A percentile compares a stretch with the other conserved stretches of the same genome.
phyloP scores from a whole-genome alignment of 2,113 vertebrate genomes.

The Electrona antarctica region DNA sequence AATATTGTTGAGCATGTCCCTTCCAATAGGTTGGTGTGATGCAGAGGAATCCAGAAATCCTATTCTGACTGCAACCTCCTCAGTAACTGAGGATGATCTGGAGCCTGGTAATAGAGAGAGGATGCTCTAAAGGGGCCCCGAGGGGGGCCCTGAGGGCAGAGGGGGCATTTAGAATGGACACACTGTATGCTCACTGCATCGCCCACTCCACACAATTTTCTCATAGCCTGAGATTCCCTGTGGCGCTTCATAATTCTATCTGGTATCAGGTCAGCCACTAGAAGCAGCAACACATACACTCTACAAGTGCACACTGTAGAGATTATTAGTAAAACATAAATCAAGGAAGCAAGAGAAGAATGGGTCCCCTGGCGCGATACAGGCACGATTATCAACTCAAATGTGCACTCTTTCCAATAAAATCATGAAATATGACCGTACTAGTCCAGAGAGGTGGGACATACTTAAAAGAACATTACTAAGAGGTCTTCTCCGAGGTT shows the following conservation, averaged over 20 bases:
- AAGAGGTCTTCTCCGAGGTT: constrained; percentile 40
- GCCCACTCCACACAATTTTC: constrained; percentile 41
- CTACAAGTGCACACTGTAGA: constrained; percentile 45
- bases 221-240: constrained; percentile 43
- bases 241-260: constrained; percentile 57
- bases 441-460: constrained; percentile 46
- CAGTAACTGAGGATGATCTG: constrained; percentile 19
- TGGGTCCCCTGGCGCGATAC: constrained; percentile 65
- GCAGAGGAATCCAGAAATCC: constrained; percentile 5
- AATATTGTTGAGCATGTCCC: neutral
- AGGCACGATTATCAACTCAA: constrained; percentile 75
- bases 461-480: constrained; percentile 62
- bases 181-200: constrained; percentile 38
- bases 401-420: constrained; percentile 72
- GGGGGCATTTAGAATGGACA: constrained; percentile 44
- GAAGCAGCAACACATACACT: constrained; percentile 38
- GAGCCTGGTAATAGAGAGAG: constrained; percentile 51
- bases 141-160: constrained; percentile 37
- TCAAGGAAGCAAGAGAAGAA: constrained; percentile 62
- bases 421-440: constrained; percentile 72
- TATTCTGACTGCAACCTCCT: constrained; percentile 12
- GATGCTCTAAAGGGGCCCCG: constrained; percentile 26
- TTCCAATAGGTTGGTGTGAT: neutral
- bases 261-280: constrained; percentile 64
- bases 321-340: constrained; percentile 75